Base-by-base conservation (phyloP, 2,113 vertebrate species). In the Sphaerodactylus townsendi region DNA sequence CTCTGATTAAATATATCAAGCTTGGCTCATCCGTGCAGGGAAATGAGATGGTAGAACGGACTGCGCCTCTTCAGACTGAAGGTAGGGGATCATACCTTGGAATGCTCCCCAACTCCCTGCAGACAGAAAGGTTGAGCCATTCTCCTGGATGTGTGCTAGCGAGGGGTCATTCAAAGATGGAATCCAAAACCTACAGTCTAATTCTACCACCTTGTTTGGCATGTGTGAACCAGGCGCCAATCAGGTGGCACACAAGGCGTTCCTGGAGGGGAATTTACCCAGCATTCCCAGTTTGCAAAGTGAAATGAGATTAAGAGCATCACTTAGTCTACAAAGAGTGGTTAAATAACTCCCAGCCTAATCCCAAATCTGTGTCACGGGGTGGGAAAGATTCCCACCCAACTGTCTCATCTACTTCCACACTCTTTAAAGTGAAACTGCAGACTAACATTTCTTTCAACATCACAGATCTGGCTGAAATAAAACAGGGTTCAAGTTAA, bases 401-500 rank as follows among this genome's bases (percentile, higher is more conserved):
- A 35, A 39, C 53, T 21, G 4, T 30, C 10, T 25, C 7, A 35
- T 25, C 14, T 2, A 56, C 28, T 48, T 64, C 56, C 21, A 15
- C 37, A 33, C 21, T 19, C 44, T 62, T 76, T 44, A 66, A 37
- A 87, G 78, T 90, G 89, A 93, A n/a, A 91, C 85, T 86, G 89
- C 85, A 85, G 88, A 76, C 10, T 3, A 30, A 13, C 59, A 53
- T 10, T 39, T 33, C 64, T 83, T 75, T 66, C 77, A 66, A 11
- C 21, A 81, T 9, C 81, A 92, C 86, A 88, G 90, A 90, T 86
- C 93, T 86, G 90, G 92, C 94, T 94, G 91, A 95, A 93, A 90
- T 84, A 90, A 79, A 89, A 90, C 92, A 93, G 89, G 92, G 88
- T 95, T 96, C 94, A 96, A 94, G 92, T 95, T 95, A 62, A 92